Evolutionary conservation across 2,888 invertebrate species (phyloP).

Genomic region (Drosophila vallismaia): DNA sequence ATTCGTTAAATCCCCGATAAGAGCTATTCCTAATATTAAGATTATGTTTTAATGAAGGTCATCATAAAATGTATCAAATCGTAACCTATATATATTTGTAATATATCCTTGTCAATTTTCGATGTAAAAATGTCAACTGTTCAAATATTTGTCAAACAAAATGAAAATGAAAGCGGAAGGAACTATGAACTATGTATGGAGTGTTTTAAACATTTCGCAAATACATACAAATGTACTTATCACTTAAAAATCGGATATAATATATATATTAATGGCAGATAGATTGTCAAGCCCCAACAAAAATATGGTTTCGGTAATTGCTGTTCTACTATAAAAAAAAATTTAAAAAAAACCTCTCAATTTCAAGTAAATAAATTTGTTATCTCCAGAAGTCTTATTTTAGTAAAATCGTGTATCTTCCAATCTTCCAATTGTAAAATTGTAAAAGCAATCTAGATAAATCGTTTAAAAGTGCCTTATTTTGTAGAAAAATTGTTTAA

Average conservation of each 20-base stretch:
- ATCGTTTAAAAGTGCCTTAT: conserved; percentile 4
- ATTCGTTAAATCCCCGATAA: conserved; percentile 35
- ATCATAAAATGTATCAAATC: conserved; percentile 46
- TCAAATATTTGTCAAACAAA: conserved; percentile 9
- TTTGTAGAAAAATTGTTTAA: conserved; percentile 1
- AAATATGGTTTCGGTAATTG: conserved; percentile 3
- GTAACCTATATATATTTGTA: conserved; percentile 45
- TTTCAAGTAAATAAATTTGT: conserved; percentile 2
- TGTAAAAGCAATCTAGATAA: conserved; percentile 2
- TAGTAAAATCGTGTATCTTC: background rate
- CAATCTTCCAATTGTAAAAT: background rate
- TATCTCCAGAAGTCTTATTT: background rate
- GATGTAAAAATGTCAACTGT: conserved; percentile 15
- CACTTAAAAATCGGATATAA: background rate
- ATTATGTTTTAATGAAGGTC: conserved; percentile 44
- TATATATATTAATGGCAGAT: conserved; percentile 2
- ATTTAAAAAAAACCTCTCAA: background rate
- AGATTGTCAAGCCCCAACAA: background rate
- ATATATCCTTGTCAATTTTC: conserved; percentile 43
- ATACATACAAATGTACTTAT: conserved; percentile 7
- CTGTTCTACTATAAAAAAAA: background rate
- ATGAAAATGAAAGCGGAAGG: background rate
- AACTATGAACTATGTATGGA: background rate
- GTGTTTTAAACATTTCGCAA: conserved; percentile 6
- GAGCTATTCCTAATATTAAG: conserved; percentile 23